Base-by-base conservation (phyloP, 2,797 vertebrate genomes). In the Pteropus rufus region DNA sequence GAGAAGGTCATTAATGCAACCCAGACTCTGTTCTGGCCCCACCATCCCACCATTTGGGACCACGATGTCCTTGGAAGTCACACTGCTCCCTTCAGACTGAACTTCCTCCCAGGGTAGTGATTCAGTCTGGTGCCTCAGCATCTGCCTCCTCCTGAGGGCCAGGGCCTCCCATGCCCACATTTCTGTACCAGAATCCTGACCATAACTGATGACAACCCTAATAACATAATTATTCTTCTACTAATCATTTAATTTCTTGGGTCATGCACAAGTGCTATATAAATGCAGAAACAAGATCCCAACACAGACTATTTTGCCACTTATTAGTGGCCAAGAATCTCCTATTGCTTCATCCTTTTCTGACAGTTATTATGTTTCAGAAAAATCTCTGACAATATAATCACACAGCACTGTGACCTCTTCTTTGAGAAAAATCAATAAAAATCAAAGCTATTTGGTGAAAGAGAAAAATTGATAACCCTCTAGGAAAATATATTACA, bases 381-480 rank as follows among this genome's bases (percentile, higher is more conserved):
- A 70, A 62, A 90, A 62, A 83, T n/a, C 16, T 62, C 23, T 31
- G 85, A 88, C 24, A 62, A 19, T 36, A 64, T 62, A 73, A 12
- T 52, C 14, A n/a, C 19, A 75, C 31, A n/a, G 31, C 10, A 75
- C 29, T 23, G 46, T n/a, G 46, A n/a, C 10, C 31, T n/a, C 46
- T 75, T 75, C 70, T 73, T 73, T 52, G 44, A 75, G 70, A 76
- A 93, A 73, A 82, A 39, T 21, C 67, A 49, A 67, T 76, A 76
- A 89, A 73, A 94, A 75, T 36, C 83, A 44, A 79, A 11, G 31
- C 23, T 93, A 1, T 29, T 88, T 64, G 34, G 65, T 84, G 46
- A 92, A 84, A 93, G 21, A 69, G n/a, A 69, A 86, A 73, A 93
- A 64, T 72, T 56, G 67, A 89, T 89, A 73, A 82, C 36, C 24